Evolutionary conservation across 2,888 invertebrate genomes (phyloP).

Genomic region (Zygothrica quintamaculata): DNA sequence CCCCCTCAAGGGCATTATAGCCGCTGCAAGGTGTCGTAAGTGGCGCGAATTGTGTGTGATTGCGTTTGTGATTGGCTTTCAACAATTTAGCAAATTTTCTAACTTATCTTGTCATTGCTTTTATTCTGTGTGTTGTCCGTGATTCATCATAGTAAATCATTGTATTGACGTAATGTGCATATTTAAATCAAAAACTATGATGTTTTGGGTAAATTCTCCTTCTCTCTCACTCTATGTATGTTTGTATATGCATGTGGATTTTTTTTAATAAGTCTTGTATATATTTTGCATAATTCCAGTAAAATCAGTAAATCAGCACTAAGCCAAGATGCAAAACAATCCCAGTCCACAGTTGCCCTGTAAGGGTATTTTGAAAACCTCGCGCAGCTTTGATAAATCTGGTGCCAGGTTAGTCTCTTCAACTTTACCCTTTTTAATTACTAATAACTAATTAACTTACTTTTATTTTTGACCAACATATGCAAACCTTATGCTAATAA

Average conservation of each 20-base stretch:
- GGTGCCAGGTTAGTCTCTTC: conserved; percentile 83
- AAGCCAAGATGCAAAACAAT: conserved; percentile 81
- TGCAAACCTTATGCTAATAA: conserved; percentile 8
- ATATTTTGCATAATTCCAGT: conserved; percentile 24
- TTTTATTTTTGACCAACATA: too few species aligned
- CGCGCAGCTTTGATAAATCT: conserved; percentile 93
- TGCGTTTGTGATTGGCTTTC: conserved; percentile 29
- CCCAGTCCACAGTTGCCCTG: conserved; percentile 84
- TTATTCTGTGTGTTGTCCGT: conserved; percentile 20
- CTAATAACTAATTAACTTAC: conserved; percentile 4
- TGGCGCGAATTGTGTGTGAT: conserved; percentile 51
- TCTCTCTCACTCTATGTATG: neutral
- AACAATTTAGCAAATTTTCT: conserved; percentile 40
- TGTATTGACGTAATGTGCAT: conserved; percentile 53
- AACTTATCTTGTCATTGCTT: conserved; percentile 34
- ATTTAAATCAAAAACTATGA: conserved; percentile 27
- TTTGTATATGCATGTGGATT: conserved; percentile 2
- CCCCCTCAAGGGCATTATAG: conserved; percentile 68
- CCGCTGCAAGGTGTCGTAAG: conserved; percentile 65
- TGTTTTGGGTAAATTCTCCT: neutral
- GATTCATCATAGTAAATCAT: conserved; percentile 42
- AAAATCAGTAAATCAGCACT: conserved; percentile 3
- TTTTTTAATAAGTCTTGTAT: conserved; percentile 4
- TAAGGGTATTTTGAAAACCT: conserved; percentile 95
- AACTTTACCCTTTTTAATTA: conserved; percentile 44